Percentiles rank a stretch among this genome's conserved stretches.
Conservation (phyloP, 2,797 vertebrate species). For the Sebastes minor region DNA sequence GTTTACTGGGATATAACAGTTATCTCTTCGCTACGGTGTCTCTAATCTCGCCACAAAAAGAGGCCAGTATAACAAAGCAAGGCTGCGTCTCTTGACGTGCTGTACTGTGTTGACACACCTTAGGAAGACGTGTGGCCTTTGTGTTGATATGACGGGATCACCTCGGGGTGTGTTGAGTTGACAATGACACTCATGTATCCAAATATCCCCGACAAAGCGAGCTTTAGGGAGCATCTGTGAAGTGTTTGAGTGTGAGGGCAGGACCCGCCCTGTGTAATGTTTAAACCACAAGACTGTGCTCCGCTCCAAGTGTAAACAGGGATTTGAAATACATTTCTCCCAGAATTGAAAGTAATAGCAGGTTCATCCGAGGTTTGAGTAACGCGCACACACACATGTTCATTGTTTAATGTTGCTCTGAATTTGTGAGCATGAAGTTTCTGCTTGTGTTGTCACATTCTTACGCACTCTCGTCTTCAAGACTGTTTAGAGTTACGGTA, state of each 20-base stretch:
- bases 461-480: background rate
- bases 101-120: slow-evolving; percentile 41
- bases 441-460: background rate
- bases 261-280: background rate
- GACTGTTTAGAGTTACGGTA: slow-evolving; percentile 39
- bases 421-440: background rate
- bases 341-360: background rate
- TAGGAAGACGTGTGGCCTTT: slow-evolving; percentile 34
- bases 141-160: slow-evolving; percentile 16
- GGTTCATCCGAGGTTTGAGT: background rate
- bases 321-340: slow-evolving; percentile 3
- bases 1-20: slow-evolving; percentile 18
- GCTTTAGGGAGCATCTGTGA: slow-evolving; percentile 23
- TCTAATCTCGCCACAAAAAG: slow-evolving; percentile 30
- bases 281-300: slow-evolving; percentile 13
- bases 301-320: slow-evolving; percentile 30
- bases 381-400: background rate
- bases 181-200: slow-evolving; percentile 8
- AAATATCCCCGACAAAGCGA: background rate
- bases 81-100: slow-evolving; percentile 16
- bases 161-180: background rate
- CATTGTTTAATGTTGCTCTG: background rate
- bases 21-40: background rate
- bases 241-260: slow-evolving; percentile 17
- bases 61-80: slow-evolving; percentile 10